phyloP scores from a whole-genome alignment of 2,797 vertebrate species.

The Sebastes vulpes region DNA sequence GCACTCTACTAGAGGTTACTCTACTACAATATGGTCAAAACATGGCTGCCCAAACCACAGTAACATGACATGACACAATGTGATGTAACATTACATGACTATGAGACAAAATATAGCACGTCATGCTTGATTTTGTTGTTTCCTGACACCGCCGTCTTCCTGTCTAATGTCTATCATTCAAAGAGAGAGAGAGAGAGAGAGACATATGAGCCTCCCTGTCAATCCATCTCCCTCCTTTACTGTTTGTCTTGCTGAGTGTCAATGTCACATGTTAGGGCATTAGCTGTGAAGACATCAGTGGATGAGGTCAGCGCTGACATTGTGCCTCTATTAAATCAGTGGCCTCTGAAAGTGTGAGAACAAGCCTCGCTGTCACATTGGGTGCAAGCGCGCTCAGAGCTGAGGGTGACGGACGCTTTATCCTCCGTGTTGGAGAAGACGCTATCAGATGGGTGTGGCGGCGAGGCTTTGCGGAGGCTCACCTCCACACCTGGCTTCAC shows the following conservation, averaged over 20 bases:
- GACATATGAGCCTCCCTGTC: constrained; percentile 45
- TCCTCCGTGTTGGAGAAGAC: neutral
- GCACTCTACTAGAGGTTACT: neutral
- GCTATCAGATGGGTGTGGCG: constrained; percentile 24
- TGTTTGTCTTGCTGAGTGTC: constrained; percentile 75
- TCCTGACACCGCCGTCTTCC: constrained; percentile 29
- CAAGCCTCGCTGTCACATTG: constrained; percentile 49
- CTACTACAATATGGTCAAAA: neutral
- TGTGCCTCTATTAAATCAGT: constrained; percentile 78
- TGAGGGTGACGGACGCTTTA: constrained; percentile 47
- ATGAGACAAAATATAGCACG: constrained; percentile 2
- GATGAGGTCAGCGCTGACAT: constrained; percentile 75
- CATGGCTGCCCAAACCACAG: neutral
- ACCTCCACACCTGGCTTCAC: constrained; percentile 50
- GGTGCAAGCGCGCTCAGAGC: neutral
- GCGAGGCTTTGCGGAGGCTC: constrained; percentile 8
- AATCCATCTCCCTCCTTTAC: constrained; percentile 65
- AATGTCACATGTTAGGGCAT: constrained; percentile 73
- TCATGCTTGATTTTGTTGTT: constrained; percentile 33
- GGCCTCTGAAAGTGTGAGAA: constrained; percentile 70
- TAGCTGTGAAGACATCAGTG: constrained; percentile 73
- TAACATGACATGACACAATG: constrained; percentile 19
- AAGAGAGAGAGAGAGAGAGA: neutral
- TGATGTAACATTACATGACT: constrained; percentile 3
- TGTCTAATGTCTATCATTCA: constrained; percentile 51